Evolutionary conservation across 37 sponge, comb jelly and placozoan species (phyloP).

Genomic region (Crambe crambe): DNA sequence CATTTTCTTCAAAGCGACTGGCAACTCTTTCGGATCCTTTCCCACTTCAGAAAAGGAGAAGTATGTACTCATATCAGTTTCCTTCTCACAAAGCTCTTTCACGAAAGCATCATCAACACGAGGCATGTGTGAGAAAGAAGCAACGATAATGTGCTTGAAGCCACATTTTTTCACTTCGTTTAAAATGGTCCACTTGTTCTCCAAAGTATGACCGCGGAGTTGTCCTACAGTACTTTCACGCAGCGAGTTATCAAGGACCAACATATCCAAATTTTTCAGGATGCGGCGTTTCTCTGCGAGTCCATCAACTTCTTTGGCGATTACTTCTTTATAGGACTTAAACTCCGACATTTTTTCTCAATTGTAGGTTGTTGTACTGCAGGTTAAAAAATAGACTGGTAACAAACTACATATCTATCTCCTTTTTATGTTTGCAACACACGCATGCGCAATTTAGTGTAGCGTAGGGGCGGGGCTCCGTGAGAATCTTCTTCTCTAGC

Average conservation of each 20-base stretch:
- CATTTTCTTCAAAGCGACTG: conserved; percentile 58
- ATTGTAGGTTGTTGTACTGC: no score
- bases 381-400: no score
- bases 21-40: conserved; percentile 66
- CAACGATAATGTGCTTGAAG: conserved; percentile 73
- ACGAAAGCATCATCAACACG: conserved; percentile 81
- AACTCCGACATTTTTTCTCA: no score
- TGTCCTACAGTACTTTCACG: conserved; percentile 95
- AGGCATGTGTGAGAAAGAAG: conserved; percentile 68
- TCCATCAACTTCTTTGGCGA: no score
- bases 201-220: conserved; percentile 90
- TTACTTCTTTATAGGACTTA: no score
- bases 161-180: conserved; percentile 74
- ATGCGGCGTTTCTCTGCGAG: conserved; percentile 42
- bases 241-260: conserved; percentile 86
- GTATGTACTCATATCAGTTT: conserved; percentile 51
- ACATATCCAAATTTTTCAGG: conserved; percentile 68
- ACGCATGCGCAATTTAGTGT: no score
- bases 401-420: no score
- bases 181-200: conserved; percentile 76
- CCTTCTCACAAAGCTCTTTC: conserved; percentile 38
- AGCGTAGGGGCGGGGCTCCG: no score
- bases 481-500: no score
- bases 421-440: no score
- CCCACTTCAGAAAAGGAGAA: conserved; percentile 78